Percentiles rank a stretch among this genome's conserved stretches.
phyloP scores from a whole-genome alignment of 1,140 invertebrate species.

The Meloidogyne hapla region DNA sequence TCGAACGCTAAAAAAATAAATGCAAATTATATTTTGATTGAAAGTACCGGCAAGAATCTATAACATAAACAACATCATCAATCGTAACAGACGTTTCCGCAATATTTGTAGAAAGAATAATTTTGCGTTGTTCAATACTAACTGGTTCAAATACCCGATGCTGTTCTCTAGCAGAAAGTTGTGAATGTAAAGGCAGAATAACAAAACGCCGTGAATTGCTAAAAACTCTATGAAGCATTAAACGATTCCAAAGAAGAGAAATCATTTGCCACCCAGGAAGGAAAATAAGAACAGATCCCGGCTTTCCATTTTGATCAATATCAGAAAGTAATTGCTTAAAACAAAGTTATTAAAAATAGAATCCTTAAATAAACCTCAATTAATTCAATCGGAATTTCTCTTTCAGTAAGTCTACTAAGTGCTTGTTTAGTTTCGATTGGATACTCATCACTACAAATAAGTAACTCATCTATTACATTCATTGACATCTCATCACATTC shows the following conservation, averaged over 20 bases:
- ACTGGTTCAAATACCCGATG: conserved; percentile 75
- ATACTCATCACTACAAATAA: conserved; percentile 29
- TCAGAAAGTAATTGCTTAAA: conserved; percentile 51
- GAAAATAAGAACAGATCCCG: conserved; percentile 82
- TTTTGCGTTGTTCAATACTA: conserved; percentile 70
- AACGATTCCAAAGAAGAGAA: conserved; percentile 71
- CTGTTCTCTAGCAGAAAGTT: conserved; percentile 71
- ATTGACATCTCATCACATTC: conserved; percentile 32
- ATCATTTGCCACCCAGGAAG: conserved; percentile 88
- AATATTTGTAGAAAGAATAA: conserved; percentile 86
- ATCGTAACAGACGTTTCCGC: conserved; percentile 90
- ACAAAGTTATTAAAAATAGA: neutral
- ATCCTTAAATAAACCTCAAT: conserved; percentile 47
- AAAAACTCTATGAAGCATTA: conserved; percentile 34
- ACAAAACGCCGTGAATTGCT: conserved; percentile 42
- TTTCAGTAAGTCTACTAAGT: conserved; percentile 48
- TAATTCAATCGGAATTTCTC: conserved; percentile 57
- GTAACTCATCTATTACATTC: neutral
- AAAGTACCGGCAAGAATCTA: conserved; percentile 77
- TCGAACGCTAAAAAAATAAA: conserved; percentile 41
- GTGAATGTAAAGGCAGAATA: conserved; percentile 57
- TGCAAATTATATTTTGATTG: neutral
- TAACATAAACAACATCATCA: conserved; percentile 83
- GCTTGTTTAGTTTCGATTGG: conserved; percentile 37
- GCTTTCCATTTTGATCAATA: conserved; percentile 49